Percentiles rank a stretch among this genome's conserved stretches.
Evolutionary conservation across 2,888 invertebrate species (phyloP).

Genomic region (Fragum fragum): DNA sequence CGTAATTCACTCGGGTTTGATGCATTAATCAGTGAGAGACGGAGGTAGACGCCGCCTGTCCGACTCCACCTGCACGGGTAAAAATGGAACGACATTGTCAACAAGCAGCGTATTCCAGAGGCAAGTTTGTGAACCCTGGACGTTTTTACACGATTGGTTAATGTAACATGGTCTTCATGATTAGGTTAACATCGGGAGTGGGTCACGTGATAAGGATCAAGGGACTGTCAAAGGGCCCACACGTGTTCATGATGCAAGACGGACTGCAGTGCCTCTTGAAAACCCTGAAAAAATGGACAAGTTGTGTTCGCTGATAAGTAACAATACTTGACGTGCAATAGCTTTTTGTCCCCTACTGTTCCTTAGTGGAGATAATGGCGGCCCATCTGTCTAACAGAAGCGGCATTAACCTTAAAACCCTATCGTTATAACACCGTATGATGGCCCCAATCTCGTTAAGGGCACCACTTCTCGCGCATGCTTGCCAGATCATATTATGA

Average conservation of each 20-base stretch:
- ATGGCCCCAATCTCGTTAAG: constrained; percentile 15
- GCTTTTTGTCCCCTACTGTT: constrained; percentile 33
- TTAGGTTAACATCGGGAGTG: constrained; percentile 38
- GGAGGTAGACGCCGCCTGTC: constrained; percentile 67
- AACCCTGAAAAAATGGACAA: constrained; percentile 48
- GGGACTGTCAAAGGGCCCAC: constrained; percentile 35
- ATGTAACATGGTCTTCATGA: constrained; percentile 66
- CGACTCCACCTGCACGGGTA: constrained; percentile 77
- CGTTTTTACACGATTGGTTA: constrained; percentile 71
- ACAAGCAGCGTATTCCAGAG: constrained; percentile 69
- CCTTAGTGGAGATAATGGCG: constrained; percentile 33
- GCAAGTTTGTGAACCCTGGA: constrained; percentile 74
- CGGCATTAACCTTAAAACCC: constrained; percentile 9
- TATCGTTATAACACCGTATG: constrained; percentile 16
- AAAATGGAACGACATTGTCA: constrained; percentile 75
- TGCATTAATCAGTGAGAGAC: constrained; percentile 79
- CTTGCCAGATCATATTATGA: constrained; percentile 21
- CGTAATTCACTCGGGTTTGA: constrained; percentile 80
- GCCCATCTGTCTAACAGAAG: constrained; percentile 45
- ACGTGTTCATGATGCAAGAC: constrained; percentile 44
- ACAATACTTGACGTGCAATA: constrained; percentile 39
- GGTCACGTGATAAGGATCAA: constrained; percentile 60
- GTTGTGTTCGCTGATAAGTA: constrained; percentile 65
- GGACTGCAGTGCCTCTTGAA: constrained; percentile 43
- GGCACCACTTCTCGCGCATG: constrained; percentile 15